phyloP scores from a whole-genome alignment of 2,797 vertebrate genomes.

The Sebastes minor region DNA sequence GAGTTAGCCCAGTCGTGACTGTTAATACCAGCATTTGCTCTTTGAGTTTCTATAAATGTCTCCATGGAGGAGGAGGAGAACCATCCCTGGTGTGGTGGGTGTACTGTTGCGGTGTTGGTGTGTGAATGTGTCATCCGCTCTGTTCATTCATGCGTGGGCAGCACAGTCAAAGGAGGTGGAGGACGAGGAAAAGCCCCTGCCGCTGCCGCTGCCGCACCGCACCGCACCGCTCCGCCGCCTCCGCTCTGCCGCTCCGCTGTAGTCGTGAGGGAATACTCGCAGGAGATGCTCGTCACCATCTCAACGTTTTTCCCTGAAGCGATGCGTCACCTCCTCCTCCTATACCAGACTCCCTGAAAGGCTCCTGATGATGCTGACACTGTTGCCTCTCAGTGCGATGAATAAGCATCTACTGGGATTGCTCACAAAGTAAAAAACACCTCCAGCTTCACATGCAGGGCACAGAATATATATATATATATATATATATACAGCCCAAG shows the following conservation, averaged over 20 bases:
- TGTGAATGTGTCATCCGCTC: conserved; percentile 47
- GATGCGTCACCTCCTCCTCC: conserved; percentile 74
- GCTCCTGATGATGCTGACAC: conserved; percentile 68
- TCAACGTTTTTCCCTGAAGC: conserved; percentile 54
- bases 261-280: conserved; percentile 83
- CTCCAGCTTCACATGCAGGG: neutral
- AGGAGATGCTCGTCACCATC: conserved; percentile 63
- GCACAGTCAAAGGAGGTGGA: conserved; percentile 41
- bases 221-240: conserved; percentile 9
- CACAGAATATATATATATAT: neutral
- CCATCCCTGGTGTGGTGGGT: neutral
- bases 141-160: conserved; percentile 77
- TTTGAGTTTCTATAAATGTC: conserved; percentile 33
- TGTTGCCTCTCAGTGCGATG: conserved; percentile 39
- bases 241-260: conserved; percentile 37
- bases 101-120: conserved; percentile 35
- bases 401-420: conserved; percentile 55
- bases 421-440: conserved; percentile 17
- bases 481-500: neutral
- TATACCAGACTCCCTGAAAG: conserved; percentile 44
- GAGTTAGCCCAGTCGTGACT: conserved; percentile 31
- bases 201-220: conserved; percentile 3
- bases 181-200: conserved; percentile 75
- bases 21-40: neutral
- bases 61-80: conserved; percentile 1